Base-by-base conservation (phyloP, 2,113 vertebrate species). In the Platichthys flesus region DNA sequence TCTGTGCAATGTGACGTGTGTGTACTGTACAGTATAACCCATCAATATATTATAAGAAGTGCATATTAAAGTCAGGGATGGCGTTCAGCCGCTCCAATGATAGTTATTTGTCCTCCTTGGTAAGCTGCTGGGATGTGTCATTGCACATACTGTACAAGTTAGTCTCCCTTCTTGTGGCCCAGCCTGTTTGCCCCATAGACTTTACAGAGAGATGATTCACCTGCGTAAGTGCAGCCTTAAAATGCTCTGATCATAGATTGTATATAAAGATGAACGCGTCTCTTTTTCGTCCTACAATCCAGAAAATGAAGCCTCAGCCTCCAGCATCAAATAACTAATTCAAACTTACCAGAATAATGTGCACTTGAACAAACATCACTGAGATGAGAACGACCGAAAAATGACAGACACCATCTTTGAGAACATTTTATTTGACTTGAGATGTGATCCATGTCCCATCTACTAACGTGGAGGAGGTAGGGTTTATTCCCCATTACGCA, bases 21-120 rank as follows among this genome's bases (percentile, higher is more conserved):
- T 42, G 76, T 62, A 42, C 35, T 15, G 20, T 7, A 40, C 2
- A 3, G 52, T 24, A 21, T 54, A 60, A 59, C 12, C 60, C 45
- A 16, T 57, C 20, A 49, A 51, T 40, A 60, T 78, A 65, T 71
- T 28, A 78, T 52, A 40, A 51, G 54, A 78, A 26, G 20, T 37
- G 49, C 6, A 78, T 49, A 24, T 69, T 20, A 10, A 70, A 58
- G 28, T 49, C 24, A 15, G 14, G 12, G 42, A 62, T 28, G 56
- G 47, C 10, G 47, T 26, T 45, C 12, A 40, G 23, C 49, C 4
- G 31, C 16, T 51, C 42, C 24, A 35, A 16, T 45, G 67, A 70
- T 20, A 69, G 31, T 37, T 55, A 68, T 35, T 24, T n/a, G 31
- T 6, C 16, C 47, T 18, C 16, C 47, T 31, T 51, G 47, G 40